A percentile compares a stretch with the other conserved stretches of the same genome.
These are phyloP conservation scores for Saxicola maurus DNA, from an alignment of 2,797 vertebrate genomes.

Conservation along the genomic window DNA sequence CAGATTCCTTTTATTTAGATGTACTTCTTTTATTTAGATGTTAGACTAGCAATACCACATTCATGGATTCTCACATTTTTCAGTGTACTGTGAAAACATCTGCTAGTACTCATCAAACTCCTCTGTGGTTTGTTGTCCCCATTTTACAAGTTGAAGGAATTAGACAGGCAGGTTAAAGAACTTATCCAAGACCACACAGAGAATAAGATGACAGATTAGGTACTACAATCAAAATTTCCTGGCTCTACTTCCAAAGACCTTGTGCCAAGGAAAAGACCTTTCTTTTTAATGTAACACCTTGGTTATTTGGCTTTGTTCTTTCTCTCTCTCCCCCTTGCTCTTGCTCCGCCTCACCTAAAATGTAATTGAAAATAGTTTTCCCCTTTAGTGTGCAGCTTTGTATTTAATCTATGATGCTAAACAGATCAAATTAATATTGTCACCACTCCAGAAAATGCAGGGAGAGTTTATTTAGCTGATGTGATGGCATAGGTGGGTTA, in stretches of 20 bases:
- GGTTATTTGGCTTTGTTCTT: constrained; percentile 34
- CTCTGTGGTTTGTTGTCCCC: constrained; percentile 25
- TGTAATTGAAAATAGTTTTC: background rate
- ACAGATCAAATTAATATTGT: constrained; percentile 2
- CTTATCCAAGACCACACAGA: constrained; percentile 47
- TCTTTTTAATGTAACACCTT: constrained; percentile 28
- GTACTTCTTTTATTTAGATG: background rate
- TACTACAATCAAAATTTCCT: constrained; percentile 56
- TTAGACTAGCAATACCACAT: background rate
- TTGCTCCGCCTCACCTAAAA: background rate
- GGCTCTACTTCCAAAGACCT: constrained; percentile 7
- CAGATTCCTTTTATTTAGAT: background rate
- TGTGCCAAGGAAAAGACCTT: constrained; percentile 30
- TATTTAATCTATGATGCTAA: constrained; percentile 6
- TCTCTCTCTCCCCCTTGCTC: background rate
- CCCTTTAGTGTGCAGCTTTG: background rate
- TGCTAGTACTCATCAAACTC: constrained; percentile 28
- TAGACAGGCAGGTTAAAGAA: constrained; percentile 40
- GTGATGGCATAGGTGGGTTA: background rate
- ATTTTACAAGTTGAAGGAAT: constrained; percentile 37
- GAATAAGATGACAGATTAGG: constrained; percentile 15
- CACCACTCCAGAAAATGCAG: background rate
- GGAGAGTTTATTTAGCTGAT: constrained; percentile 25
- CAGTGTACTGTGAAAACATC: constrained; percentile 22
- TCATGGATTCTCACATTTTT: background rate